Evolutionary conservation across 2,797 vertebrate species (phyloP).

Genomic region (Sebastes paucispinis): DNA sequence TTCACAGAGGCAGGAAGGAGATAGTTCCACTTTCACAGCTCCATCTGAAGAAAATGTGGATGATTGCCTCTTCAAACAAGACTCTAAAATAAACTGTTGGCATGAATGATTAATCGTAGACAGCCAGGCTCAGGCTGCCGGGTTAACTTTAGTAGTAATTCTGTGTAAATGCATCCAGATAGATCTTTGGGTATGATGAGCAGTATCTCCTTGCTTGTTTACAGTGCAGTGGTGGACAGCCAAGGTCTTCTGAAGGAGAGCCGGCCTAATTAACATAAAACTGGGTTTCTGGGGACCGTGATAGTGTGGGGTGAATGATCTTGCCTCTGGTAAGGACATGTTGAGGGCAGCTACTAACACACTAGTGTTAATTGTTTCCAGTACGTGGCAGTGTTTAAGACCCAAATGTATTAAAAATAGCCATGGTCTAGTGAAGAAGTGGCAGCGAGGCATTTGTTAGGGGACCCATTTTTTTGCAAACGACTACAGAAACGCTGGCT

Average conservation of each 20-base stretch:
- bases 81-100: constrained; percentile 72
- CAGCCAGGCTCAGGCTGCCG: constrained; percentile 36
- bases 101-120: constrained; percentile 71
- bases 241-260: constrained; percentile 95
- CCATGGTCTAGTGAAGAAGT: constrained; percentile 75
- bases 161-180: constrained; percentile 51
- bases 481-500: constrained; percentile 49
- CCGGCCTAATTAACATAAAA: constrained; percentile 93
- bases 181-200: constrained; percentile 39
- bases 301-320: constrained; percentile 83
- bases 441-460: constrained; percentile 70
- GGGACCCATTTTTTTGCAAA: constrained; percentile 64
- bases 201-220: constrained; percentile 83
- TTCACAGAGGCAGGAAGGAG: constrained; percentile 58
- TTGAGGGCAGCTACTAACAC: constrained; percentile 87
- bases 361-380: constrained; percentile 88
- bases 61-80: constrained; percentile 73
- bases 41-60: constrained; percentile 64
- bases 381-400: constrained; percentile 86
- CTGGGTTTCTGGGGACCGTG: constrained; percentile 80
- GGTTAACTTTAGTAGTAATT: constrained; percentile 66
- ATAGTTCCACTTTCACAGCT: constrained; percentile 73
- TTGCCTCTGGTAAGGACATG: constrained; percentile 93
- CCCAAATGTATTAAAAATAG: constrained; percentile 80
- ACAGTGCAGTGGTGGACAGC: constrained; percentile 84